Conservation (phyloP, 2,888 invertebrate species). For the Tenthredo notha region DNA sequence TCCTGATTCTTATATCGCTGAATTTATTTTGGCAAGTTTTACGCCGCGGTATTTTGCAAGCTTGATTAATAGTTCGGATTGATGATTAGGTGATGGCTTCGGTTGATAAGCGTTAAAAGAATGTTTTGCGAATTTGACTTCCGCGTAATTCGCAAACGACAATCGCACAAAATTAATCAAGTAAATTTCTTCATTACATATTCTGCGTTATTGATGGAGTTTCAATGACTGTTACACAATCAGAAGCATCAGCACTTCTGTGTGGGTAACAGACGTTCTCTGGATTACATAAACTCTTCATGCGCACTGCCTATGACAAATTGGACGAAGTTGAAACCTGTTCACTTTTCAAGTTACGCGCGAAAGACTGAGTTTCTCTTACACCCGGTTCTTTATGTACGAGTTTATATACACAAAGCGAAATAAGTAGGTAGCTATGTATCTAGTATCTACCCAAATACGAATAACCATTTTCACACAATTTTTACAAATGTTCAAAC, state of each 20-base stretch:
- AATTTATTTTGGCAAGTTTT: not conserved
- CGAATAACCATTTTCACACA: not conserved
- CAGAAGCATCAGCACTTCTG: not conserved
- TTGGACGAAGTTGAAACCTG: conserved; percentile 45
- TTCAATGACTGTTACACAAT: conserved; percentile 1
- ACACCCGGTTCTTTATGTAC: not conserved
- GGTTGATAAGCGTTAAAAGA: not conserved
- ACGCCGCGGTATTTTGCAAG: not conserved
- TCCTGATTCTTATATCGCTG: not conserved
- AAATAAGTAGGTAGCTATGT: not conserved
- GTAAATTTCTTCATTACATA: not conserved
- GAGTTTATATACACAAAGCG: not conserved
- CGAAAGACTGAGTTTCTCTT: conserved; percentile 39
- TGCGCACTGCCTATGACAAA: conserved; percentile 45
- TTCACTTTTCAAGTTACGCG: conserved; percentile 36
- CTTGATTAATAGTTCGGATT: not conserved
- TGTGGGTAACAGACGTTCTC: not conserved
- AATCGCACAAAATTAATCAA: not conserved
- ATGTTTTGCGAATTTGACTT: not conserved
- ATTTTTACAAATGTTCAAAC: not conserved
- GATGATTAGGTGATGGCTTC: not conserved
- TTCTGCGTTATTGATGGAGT: not conserved
- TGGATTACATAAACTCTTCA: conserved; percentile 19
- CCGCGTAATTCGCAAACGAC: conserved; percentile 4
- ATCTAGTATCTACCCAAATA: not conserved